These are phyloP conservation scores for Mizuhopecten yessoensis DNA, from an alignment of 1,140 invertebrate genomes.

Conservation along the genomic window DNA sequence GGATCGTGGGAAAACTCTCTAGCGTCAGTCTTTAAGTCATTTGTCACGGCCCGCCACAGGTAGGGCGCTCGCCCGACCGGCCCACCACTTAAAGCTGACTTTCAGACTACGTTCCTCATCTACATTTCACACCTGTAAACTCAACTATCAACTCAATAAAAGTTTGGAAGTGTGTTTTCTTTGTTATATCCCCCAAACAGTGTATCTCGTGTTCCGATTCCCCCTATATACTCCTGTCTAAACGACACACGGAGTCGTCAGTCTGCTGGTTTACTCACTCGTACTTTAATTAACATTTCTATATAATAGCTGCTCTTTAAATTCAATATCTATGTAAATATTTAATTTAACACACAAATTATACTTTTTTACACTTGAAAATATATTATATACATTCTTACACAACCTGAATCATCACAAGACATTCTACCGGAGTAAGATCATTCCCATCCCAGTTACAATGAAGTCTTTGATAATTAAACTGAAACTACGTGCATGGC, in stretches of 20 bases:
- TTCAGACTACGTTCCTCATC: not conserved
- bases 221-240: not conserved
- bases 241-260: not conserved
- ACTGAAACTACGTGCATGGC: too few relatives aligned
- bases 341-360: not conserved
- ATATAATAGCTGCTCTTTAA: not conserved
- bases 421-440: too few relatives aligned
- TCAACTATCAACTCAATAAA: slow-evolving; percentile 25
- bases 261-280: not conserved
- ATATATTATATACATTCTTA: not conserved
- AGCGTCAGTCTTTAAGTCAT: slow-evolving; percentile 50
- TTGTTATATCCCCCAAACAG: not conserved
- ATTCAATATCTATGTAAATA: not conserved
- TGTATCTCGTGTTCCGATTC: not conserved
- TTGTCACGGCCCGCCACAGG: slow-evolving; percentile 49
- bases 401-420: too few relatives aligned
- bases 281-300: not conserved
- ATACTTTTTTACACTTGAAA: not conserved
- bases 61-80: not conserved
- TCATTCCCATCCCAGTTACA: too few relatives aligned
- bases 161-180: not conserved
- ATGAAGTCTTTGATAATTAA: too few relatives aligned
- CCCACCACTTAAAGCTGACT: slow-evolving; percentile 15
- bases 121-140: not conserved
- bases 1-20: slow-evolving; percentile 57